These are phyloP conservation scores for Antheraea pernyi DNA, from an alignment of 1,140 invertebrate genomes.

Conservation along the genomic window DNA sequence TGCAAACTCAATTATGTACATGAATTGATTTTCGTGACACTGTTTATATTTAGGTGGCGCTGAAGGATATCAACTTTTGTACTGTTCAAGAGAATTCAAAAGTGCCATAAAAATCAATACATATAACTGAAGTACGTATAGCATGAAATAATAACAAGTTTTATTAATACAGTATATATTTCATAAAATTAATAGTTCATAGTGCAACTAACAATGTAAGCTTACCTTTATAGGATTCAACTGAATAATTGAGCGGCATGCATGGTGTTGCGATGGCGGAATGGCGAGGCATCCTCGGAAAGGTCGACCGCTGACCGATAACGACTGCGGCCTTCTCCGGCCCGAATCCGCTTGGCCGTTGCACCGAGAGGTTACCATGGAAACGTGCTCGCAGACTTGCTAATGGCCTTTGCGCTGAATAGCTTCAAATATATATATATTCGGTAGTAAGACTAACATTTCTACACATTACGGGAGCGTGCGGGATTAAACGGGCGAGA, in stretches of 20 bases:
- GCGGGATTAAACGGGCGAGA: no score
- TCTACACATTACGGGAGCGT: no score
- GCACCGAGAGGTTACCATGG: conserved; percentile 36
- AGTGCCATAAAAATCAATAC: no score
- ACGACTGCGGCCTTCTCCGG: conserved; percentile 65
- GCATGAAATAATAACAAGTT: no score
- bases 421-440: background rate
- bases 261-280: background rate
- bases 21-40: no score
- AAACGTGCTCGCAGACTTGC: conserved; percentile 10
- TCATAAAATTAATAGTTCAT: background rate
- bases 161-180: background rate
- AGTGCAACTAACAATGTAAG: background rate
- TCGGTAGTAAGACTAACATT: background rate
- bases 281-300: conserved; percentile 52
- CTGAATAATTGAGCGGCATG: conserved; percentile 10
- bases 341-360: conserved; percentile 24
- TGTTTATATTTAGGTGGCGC: no score
- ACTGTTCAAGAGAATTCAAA: no score
- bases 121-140: no score
- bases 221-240: background rate
- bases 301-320: conserved; percentile 67
- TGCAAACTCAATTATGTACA: no score
- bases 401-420: conserved; percentile 9
- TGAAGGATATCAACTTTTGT: no score